These are phyloP conservation scores for Exocentrus adspersus DNA, from an alignment of 2,888 invertebrate species.

Conservation along the genomic window DNA sequence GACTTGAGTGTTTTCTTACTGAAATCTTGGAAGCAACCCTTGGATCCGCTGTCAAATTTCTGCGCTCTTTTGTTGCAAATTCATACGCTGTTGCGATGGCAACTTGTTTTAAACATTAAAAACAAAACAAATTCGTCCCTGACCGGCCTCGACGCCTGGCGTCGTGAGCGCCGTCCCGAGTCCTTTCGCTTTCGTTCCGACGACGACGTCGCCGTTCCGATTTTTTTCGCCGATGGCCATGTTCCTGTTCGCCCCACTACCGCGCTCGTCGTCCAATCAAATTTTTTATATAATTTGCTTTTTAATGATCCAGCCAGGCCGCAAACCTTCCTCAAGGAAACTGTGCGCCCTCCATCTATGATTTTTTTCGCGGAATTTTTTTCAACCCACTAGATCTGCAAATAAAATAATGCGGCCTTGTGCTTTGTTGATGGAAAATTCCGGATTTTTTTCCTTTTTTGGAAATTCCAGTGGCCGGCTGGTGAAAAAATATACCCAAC, in stretches of 20 bases:
- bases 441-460: too few species aligned
- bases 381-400: constrained; percentile 25
- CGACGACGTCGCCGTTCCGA: constrained; percentile 30
- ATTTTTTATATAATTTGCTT: constrained; percentile 58
- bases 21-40: constrained; percentile 24
- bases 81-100: constrained; percentile 28
- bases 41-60: constrained; percentile 6
- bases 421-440: constrained; percentile 34
- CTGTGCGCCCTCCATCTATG: constrained; percentile 43
- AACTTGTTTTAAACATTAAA: constrained; percentile 44
- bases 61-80: constrained; percentile 7
- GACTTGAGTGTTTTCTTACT: constrained; percentile 7
- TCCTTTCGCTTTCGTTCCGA: constrained; percentile 53
- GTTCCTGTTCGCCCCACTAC: constrained; percentile 53
- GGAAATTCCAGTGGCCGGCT: too few species aligned
- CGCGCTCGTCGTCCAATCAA: constrained; percentile 56
- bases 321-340: constrained; percentile 46
- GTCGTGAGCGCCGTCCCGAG: constrained; percentile 40
- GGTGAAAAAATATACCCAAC: too few species aligned
- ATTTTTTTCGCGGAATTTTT: constrained; percentile 41
- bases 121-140: constrained; percentile 49
- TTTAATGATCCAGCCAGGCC: constrained; percentile 55
- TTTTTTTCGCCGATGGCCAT: constrained; percentile 52
- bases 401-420: constrained; percentile 35
- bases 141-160: constrained; percentile 47